Conservation (phyloP, 2,113 vertebrate species). For the Austrofundulus limnaeus region DNA sequence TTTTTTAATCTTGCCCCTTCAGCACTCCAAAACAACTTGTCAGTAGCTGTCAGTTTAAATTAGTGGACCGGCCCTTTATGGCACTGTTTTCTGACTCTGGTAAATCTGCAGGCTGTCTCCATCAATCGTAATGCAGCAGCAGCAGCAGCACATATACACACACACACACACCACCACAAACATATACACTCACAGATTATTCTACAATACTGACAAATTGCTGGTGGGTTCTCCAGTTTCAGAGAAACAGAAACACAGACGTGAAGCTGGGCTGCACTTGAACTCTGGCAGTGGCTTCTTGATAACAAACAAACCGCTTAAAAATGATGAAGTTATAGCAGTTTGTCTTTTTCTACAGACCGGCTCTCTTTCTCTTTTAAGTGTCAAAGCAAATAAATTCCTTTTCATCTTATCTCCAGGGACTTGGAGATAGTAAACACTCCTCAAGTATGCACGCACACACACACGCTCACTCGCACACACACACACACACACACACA, state of each 20-base stretch:
- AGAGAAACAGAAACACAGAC: conserved; percentile 11
- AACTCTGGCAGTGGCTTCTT: conserved; percentile 25
- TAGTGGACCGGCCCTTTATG: conserved; percentile 48
- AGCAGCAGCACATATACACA: conserved; percentile 20
- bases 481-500: conserved; percentile 2
- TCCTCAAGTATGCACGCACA: conserved; percentile 22
- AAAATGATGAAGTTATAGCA: conserved; percentile 50
- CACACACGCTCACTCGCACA: conserved; percentile 1
- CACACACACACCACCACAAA: conserved; percentile 18
- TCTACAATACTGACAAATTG: conserved; percentile 17
- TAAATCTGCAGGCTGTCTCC: conserved; percentile 64
- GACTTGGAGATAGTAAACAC: conserved; percentile 40
- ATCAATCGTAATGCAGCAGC: conserved; percentile 51
- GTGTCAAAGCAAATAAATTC: conserved; percentile 54
- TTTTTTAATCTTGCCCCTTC: conserved; percentile 54
- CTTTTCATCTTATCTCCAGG: conserved; percentile 53
- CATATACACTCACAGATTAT: conserved; percentile 31
- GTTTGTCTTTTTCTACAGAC: conserved; percentile 36
- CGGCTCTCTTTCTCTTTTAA: conserved; percentile 29
- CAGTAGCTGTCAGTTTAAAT: conserved; percentile 70
- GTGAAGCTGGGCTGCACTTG: conserved; percentile 17
- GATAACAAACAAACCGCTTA: conserved; percentile 45
- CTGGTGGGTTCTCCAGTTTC: conserved; percentile 8
- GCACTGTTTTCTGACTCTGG: conserved; percentile 53
- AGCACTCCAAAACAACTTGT: conserved; percentile 69